Evolutionary conservation across 2,113 vertebrate species (phyloP).

Genomic region (Anoura caudifer): DNA sequence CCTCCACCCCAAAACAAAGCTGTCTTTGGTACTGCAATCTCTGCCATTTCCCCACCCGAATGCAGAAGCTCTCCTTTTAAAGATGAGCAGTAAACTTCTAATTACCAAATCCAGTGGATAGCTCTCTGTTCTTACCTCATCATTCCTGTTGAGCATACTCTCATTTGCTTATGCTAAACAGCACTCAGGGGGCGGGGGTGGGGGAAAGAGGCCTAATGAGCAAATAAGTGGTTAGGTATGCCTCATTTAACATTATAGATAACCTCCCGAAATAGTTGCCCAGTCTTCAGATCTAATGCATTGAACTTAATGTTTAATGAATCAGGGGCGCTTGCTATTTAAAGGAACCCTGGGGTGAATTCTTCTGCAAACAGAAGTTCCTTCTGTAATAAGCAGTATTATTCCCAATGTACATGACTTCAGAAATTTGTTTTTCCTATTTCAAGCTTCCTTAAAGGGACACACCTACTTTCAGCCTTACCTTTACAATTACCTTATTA

Average conservation of each 20-base stretch:
- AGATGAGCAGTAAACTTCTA: not conserved
- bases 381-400: not conserved
- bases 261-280: not conserved
- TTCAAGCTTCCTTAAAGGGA: not conserved
- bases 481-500: not conserved
- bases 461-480: not conserved
- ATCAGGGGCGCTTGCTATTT: not conserved
- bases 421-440: not conserved
- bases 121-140: not conserved
- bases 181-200: not conserved
- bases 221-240: not conserved
- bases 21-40: not conserved
- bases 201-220: not conserved
- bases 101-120: not conserved
- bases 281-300: not conserved
- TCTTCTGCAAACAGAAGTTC: conserved; percentile 13
- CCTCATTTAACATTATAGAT: not conserved
- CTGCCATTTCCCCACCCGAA: not conserved
- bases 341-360: not conserved
- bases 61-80: not conserved
- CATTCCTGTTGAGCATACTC: not conserved
- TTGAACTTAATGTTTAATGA: not conserved
- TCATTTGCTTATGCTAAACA: not conserved
- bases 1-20: not conserved
- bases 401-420: not conserved